A percentile compares a stretch with the other conserved stretches of the same genome.
These are phyloP conservation scores for Hirundichthys speculiger DNA, from an alignment of 2,113 vertebrate genomes.

Conservation along the genomic window DNA sequence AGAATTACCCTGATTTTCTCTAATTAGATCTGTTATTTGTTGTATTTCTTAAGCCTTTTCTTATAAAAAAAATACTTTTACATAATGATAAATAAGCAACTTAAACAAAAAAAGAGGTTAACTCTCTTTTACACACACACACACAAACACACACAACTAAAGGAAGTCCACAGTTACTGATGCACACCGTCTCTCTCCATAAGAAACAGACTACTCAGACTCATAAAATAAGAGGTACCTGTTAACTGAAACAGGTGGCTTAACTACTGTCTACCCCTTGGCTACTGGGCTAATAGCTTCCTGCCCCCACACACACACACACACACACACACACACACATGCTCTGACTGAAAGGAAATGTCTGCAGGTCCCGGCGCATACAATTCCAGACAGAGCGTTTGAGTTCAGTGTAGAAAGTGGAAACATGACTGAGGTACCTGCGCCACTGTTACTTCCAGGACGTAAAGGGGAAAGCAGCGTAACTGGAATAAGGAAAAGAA, in stretches of 20 bases:
- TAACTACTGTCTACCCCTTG: slow-evolving; percentile 55
- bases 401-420: slow-evolving; percentile 48
- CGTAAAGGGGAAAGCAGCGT: not conserved
- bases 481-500: slow-evolving; percentile 11
- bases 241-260: slow-evolving; percentile 73
- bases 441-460: slow-evolving; percentile 42
- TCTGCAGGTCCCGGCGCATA: slow-evolving; percentile 33
- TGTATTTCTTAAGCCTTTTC: no score
- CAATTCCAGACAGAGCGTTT: slow-evolving; percentile 28
- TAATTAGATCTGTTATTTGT: no score
- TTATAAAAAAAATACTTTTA: no score
- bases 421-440: slow-evolving; percentile 50
- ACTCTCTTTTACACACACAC: slow-evolving; percentile 15
- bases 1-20: no score
- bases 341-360: slow-evolving; percentile 43
- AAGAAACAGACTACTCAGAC: slow-evolving; percentile 53
- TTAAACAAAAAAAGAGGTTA: no score
- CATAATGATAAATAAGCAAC: no score
- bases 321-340: slow-evolving; percentile 30
- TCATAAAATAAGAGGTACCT: slow-evolving; percentile 69
- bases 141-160: slow-evolving; percentile 3
- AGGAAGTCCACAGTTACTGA: slow-evolving; percentile 18
- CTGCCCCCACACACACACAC: slow-evolving; percentile 27
- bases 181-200: slow-evolving; percentile 27
- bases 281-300: slow-evolving; percentile 59